Base-by-base conservation (phyloP, 2,888 invertebrate genomes). In the Leucophenga montana region DNA sequence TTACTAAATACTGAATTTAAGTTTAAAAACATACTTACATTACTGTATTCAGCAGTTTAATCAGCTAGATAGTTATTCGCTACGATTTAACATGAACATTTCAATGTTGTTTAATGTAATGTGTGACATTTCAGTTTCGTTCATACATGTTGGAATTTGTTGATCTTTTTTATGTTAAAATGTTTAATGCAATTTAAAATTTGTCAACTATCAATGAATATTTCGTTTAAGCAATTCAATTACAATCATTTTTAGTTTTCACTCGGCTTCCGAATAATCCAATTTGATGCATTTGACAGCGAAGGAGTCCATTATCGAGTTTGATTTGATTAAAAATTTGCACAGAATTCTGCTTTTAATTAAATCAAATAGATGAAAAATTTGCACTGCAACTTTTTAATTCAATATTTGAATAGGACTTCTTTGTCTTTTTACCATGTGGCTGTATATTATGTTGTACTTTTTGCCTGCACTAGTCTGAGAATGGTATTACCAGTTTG, bases 321-420 rank as follows among this genome's bases (percentile, higher is more conserved):
- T 50, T 50, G 46, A 18, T 20, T 20, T 48, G 39, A 64, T 64
- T 64, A 64, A 59, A 20, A 48, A 64, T 64, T 16, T 22, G 44
- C 44, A 64, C 44, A 48, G 48, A 64, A 48, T 64, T 44, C 22
- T 48, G 39, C 46, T 33, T 64, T 64, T 64, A 64, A 64, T 64
- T 64, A 64, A 64, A 64, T 64, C 22, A 64, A 64, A 64, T 48
- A 22, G 14, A 64, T 14, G 62, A 64, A 48, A 22, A 72, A 70
- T 68, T 71, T 71, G 68, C 62, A 66, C 66, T 70, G 67, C 68
- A 71, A 22, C 62, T 56, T 65, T 56, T 33, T 44, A 27, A 70
- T 64, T 70, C 46, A 22, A 64, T 72, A 56, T 69, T 67, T 62
- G 53, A 44, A 50, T 33, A 68, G 66, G 66, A 46, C 57, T 27